phyloP scores from a whole-genome alignment of 1,140 invertebrate genomes.

The Drosophila burlai region DNA sequence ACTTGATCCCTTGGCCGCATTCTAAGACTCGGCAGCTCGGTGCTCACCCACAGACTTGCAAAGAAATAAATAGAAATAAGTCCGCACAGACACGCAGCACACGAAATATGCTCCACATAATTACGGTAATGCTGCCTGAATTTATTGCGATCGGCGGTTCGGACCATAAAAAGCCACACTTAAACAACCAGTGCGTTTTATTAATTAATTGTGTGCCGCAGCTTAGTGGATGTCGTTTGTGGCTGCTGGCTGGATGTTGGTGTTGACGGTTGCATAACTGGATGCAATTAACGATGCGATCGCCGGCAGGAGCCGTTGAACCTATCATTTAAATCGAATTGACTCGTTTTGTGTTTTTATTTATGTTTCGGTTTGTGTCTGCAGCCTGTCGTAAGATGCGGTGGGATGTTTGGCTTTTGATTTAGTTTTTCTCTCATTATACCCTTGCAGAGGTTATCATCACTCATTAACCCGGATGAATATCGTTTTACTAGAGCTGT shows the following conservation, averaged over 20 bases:
- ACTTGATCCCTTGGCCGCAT: slow-evolving; percentile 23
- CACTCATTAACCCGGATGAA: too few species aligned
- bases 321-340: slow-evolving; percentile 41
- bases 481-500: not conserved
- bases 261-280: slow-evolving; percentile 21
- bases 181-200: slow-evolving; percentile 24
- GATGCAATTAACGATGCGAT: slow-evolving; percentile 41
- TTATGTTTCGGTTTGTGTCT: not conserved
- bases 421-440: slow-evolving; percentile 1
- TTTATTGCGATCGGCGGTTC: slow-evolving; percentile 24
- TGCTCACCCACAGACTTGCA: slow-evolving; percentile 11
- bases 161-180: slow-evolving; percentile 6
- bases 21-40: not conserved
- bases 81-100: not conserved
- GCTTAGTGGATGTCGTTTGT: not conserved
- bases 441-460: not conserved
- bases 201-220: slow-evolving; percentile 43
- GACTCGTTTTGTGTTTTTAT: slow-evolving; percentile 18
- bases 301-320: slow-evolving; percentile 25
- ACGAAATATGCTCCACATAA: slow-evolving; percentile 30
- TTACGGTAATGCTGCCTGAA: slow-evolving; percentile 26
- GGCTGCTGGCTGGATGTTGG: not conserved
- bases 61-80: not conserved
- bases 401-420: not conserved
- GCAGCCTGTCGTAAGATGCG: slow-evolving; percentile 14